Conservation (phyloP, 2,888 invertebrate species). For the Sipha maydis region DNA sequence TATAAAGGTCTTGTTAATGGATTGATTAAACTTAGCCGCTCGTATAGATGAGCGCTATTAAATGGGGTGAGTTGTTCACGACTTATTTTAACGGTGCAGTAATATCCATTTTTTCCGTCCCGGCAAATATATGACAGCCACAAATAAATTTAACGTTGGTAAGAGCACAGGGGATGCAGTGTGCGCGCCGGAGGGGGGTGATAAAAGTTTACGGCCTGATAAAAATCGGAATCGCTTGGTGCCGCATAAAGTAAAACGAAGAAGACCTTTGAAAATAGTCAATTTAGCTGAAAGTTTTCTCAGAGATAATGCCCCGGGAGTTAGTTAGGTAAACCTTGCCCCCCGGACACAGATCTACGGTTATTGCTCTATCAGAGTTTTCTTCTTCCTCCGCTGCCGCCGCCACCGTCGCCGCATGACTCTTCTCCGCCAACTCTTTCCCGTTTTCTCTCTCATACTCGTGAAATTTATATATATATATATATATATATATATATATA, state of each 20-base stretch:
- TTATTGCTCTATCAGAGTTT: conserved; percentile 59
- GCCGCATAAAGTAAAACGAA: conserved; percentile 61
- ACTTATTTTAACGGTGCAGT: conserved; percentile 50
- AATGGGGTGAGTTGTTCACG: conserved; percentile 55
- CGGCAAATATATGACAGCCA: conserved; percentile 43
- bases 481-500: conserved; percentile 7
- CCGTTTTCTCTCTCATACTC: not conserved
- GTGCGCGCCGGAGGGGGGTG: conserved; percentile 12
- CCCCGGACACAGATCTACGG: conserved; percentile 60
- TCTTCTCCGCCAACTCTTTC: conserved; percentile 26
- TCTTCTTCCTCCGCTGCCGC: not conserved
- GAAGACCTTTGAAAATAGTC: conserved; percentile 60
- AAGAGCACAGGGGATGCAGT: not conserved
- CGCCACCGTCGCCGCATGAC: not conserved
- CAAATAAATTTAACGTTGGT: conserved; percentile 56
- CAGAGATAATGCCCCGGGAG: conserved; percentile 59
- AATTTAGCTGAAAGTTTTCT: conserved; percentile 62
- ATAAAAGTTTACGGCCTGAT: conserved; percentile 62
- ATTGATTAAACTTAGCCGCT: conserved; percentile 39
- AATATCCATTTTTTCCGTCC: conserved; percentile 55
- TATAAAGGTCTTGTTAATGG: conserved; percentile 51
- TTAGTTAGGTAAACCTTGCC: conserved; percentile 62
- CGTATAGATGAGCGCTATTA: conserved; percentile 25
- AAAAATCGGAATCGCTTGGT: conserved; percentile 59
- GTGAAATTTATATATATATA: conserved; percentile 36